A percentile compares a stretch with the other conserved stretches of the same genome.
phyloP scores from a whole-genome alignment of 2,113 vertebrate species.

The Rhegmatorhina hoffmannsi region DNA sequence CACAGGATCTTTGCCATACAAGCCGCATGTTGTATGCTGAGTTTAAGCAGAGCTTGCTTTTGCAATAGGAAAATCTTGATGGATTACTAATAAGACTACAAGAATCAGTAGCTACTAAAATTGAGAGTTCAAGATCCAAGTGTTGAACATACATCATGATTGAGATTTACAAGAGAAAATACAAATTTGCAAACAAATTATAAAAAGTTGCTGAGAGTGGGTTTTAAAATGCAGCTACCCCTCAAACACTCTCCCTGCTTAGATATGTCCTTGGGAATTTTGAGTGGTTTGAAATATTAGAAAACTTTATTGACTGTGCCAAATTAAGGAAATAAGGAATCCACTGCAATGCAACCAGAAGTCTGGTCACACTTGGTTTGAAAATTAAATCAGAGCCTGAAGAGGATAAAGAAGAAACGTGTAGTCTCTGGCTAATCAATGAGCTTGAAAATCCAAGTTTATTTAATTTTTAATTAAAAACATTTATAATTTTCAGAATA shows the following conservation, averaged over 20 bases:
- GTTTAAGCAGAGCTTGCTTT: neutral
- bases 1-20: neutral
- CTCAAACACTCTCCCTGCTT: neutral
- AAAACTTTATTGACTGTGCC: neutral
- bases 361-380: neutral
- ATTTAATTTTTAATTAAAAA: neutral
- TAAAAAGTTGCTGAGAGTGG: neutral
- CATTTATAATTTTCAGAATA: neutral
- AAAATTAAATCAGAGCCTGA: neutral
- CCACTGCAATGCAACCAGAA: neutral
- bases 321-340: neutral
- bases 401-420: neutral
- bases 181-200: neutral
- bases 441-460: neutral
- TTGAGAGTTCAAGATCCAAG: neutral
- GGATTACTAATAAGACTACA: neutral
- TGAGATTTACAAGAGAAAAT: neutral
- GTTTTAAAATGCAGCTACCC: neutral
- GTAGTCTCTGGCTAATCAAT: neutral
- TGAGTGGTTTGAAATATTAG: neutral
- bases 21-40: neutral
- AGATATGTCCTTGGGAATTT: neutral
- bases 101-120: neutral
- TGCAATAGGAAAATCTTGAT: neutral
- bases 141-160: neutral